Evolutionary conservation across 2,113 vertebrate species (phyloP).

Genomic region (Sarotherodon lohbergeri): DNA sequence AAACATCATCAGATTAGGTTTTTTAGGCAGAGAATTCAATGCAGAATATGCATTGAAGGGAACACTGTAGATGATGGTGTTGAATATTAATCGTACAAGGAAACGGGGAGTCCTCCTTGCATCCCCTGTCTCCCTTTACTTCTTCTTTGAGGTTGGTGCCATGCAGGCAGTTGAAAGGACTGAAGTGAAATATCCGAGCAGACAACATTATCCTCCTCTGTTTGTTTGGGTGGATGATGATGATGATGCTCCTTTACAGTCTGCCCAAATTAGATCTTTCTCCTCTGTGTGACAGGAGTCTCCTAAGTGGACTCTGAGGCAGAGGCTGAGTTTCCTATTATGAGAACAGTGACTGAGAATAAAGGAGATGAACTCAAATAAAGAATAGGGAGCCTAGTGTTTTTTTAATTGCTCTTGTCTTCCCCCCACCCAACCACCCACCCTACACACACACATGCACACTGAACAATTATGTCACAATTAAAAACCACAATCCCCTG

Average conservation of each 20-base stretch:
- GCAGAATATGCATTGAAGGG: background rate
- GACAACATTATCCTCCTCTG: background rate
- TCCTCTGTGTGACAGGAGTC: constrained; percentile 5
- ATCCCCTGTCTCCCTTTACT: background rate
- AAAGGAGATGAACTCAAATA: constrained; percentile 30
- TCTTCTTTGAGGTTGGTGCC: background rate
- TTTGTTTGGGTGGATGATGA: background rate
- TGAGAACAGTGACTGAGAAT: constrained; percentile 33
- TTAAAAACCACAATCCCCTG: background rate
- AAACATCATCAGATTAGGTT: background rate
- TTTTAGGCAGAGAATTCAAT: background rate
- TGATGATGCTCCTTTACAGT: constrained; percentile 11
- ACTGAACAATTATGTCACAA: background rate
- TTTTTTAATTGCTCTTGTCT: background rate
- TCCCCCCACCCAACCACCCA: too few relatives aligned
- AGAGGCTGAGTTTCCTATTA: constrained; percentile 32
- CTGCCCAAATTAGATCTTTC: constrained; percentile 34
- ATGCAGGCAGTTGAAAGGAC: background rate
- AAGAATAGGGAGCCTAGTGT: background rate
- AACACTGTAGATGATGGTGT: constrained; percentile 18
- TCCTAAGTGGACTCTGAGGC: constrained; percentile 34
- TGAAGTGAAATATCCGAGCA: background rate
- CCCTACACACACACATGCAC: background rate
- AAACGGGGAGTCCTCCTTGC: constrained; percentile 12
- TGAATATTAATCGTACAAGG: constrained; percentile 40